Evolutionary conservation across 2,113 vertebrate species (phyloP).

Genomic region (Thinocorus orbignyianus): DNA sequence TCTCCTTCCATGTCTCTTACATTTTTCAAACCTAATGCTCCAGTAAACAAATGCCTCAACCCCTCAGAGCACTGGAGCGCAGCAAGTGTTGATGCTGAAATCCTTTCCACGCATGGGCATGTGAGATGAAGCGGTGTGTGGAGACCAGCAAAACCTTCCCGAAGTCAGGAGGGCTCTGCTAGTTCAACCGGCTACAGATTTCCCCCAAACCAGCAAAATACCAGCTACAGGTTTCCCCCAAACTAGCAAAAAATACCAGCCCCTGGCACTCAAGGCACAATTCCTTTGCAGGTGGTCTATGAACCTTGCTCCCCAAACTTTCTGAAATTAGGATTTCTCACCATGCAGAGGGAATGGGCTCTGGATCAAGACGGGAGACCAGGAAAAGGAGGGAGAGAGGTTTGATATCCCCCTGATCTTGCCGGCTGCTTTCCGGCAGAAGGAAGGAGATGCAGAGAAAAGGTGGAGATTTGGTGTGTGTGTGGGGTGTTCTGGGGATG

Average conservation of each 20-base stretch:
- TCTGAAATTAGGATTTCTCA: background rate
- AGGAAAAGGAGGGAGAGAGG: background rate
- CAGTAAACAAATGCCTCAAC: slow-evolving; percentile 38
- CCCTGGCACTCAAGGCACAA: background rate
- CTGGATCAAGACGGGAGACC: background rate
- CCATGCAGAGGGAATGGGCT: background rate
- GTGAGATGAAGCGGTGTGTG: background rate
- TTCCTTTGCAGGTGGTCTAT: background rate
- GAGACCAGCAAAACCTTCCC: background rate
- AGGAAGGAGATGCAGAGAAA: background rate
- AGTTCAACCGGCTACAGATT: background rate
- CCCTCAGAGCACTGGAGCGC: background rate
- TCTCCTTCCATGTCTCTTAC: background rate
- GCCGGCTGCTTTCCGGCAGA: background rate
- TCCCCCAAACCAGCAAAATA: background rate
- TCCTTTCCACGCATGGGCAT: background rate
- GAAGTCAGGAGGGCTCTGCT: background rate
- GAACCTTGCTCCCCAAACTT: background rate
- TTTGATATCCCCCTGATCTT: background rate
- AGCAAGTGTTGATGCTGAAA: slow-evolving; percentile 29
- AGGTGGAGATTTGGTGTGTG: background rate
- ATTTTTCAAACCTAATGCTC: slow-evolving; percentile 53
- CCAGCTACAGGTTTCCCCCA: background rate
- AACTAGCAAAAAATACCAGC: background rate
- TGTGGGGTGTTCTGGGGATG: background rate